Evolutionary conservation across 1,140 invertebrate species (phyloP).

Genomic region (Apis dorsata): DNA sequence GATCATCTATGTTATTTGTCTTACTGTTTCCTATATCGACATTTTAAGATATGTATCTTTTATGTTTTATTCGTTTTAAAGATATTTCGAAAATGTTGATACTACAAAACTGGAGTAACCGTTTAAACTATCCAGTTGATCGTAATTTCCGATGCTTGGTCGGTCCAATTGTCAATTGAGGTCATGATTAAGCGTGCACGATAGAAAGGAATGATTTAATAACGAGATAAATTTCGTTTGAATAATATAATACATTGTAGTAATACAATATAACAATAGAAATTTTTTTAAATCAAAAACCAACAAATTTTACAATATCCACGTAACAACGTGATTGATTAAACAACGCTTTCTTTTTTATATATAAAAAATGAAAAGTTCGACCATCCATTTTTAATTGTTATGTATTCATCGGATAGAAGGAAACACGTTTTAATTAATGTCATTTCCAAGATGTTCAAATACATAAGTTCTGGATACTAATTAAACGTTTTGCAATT

Average conservation of each 20-base stretch:
- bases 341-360: neutral
- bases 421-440: neutral
- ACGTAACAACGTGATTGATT: neutral
- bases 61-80: neutral
- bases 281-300: neutral
- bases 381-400: neutral
- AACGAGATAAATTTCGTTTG: neutral
- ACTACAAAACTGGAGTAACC: neutral
- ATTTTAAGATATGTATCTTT: neutral
- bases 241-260: neutral
- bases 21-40: neutral
- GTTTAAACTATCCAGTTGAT: conserved; percentile 15
- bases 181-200: conserved; percentile 41
- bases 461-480: neutral
- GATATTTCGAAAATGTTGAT: neutral
- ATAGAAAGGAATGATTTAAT: neutral
- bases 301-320: neutral
- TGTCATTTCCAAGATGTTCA: neutral
- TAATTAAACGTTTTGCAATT: neutral
- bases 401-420: too few relatives aligned
- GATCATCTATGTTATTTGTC: neutral
- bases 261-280: neutral
- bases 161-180: conserved; percentile 54
- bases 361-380: neutral
- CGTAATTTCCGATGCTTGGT: conserved; percentile 25